A percentile compares a stretch with the other conserved stretches of the same genome.
phyloP scores from a whole-genome alignment of 2,797 vertebrate species.

The Onychomys torridus region DNA sequence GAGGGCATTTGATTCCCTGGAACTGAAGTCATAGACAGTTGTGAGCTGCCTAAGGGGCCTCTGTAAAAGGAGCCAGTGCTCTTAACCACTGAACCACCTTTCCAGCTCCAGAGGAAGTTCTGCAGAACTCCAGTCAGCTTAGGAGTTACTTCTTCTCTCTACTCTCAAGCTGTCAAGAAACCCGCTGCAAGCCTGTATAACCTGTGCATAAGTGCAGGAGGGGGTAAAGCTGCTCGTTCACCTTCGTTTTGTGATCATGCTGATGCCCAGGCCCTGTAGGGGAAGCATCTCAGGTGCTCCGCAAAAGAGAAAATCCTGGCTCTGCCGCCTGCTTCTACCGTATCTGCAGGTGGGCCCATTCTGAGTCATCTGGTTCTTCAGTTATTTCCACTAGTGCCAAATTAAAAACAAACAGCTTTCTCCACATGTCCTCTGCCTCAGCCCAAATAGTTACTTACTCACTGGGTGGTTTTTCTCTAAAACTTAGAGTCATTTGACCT shows the following conservation, averaged over 20 bases:
- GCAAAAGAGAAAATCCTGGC: background rate
- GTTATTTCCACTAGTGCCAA: background rate
- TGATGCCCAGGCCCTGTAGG: background rate
- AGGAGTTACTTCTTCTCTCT: slow-evolving; percentile 26
- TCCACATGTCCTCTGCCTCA: background rate
- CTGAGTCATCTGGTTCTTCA: background rate
- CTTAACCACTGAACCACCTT: background rate
- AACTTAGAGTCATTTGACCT: background rate
- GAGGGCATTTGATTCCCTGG: background rate
- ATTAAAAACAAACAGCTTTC: background rate
- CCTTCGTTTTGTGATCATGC: background rate
- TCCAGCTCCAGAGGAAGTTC: background rate
- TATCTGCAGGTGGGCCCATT: too few species aligned
- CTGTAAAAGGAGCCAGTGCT: background rate
- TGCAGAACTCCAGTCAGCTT: background rate
- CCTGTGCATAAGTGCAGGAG: background rate
- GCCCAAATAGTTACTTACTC: background rate
- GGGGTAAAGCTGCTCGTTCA: background rate
- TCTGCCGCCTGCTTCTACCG: background rate
- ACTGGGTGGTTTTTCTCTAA: background rate
- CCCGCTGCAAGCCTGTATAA: background rate
- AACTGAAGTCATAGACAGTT: background rate
- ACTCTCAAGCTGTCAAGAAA: background rate
- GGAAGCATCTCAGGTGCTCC: background rate
- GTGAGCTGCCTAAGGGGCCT: background rate